These are phyloP conservation scores for Sycophila texana DNA, from an alignment of 2,888 invertebrate genomes.

Conservation along the genomic window DNA sequence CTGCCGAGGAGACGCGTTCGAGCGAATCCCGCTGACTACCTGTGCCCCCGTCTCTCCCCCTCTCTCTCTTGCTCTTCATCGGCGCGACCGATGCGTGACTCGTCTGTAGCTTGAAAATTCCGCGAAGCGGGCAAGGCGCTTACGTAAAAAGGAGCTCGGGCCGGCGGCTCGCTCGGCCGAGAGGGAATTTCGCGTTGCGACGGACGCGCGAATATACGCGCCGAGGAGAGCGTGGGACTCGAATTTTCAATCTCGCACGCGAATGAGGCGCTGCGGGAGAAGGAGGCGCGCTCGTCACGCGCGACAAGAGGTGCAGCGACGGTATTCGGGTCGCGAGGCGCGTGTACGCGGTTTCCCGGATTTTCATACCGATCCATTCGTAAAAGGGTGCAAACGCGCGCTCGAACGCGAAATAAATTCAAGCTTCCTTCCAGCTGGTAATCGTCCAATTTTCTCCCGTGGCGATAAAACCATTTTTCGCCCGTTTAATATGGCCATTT, in stretches of 20 bases:
- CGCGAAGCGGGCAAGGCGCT: conserved; percentile 68
- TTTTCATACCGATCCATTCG: background rate
- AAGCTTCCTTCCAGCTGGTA: no score
- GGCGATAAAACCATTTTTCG: no score
- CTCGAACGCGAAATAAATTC: background rate
- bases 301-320: conserved; percentile 60
- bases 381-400: conserved; percentile 2
- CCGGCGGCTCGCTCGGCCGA: conserved; percentile 58
- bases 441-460: no score
- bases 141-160: conserved; percentile 69
- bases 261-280: conserved; percentile 58
- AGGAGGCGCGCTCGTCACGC: conserved; percentile 59
- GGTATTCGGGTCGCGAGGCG: conserved; percentile 70
- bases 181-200: conserved; percentile 65
- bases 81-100: conserved; percentile 57
- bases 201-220: conserved; percentile 53
- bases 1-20: conserved; percentile 30
- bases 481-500: no score
- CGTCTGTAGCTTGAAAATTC: conserved; percentile 62
- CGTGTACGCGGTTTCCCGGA: background rate
- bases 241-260: conserved; percentile 68
- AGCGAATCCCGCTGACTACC: conserved; percentile 34
- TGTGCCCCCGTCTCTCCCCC: conserved; percentile 11
- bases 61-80: conserved; percentile 22
- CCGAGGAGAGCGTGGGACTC: conserved; percentile 64